Evolutionary conservation across 2,797 vertebrate genomes (phyloP).

Genomic region (Cirrhinus molitorella): DNA sequence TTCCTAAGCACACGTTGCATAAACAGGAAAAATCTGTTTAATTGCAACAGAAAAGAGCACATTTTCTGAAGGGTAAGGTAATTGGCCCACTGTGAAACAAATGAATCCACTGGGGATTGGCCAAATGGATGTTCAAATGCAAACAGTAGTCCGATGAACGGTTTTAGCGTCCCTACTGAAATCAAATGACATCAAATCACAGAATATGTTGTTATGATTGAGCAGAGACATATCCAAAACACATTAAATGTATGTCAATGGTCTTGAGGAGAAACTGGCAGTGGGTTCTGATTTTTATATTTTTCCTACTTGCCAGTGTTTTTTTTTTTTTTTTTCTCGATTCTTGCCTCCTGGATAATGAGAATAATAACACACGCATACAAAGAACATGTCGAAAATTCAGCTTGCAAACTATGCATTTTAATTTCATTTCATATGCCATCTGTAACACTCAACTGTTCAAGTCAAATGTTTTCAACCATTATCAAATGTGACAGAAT

Average conservation of each 20-base stretch:
- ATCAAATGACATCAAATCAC: constrained; percentile 94
- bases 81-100: constrained; percentile 95
- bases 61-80: constrained; percentile 88
- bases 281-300: constrained; percentile 63
- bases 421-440: not conserved
- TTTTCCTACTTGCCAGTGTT: not conserved
- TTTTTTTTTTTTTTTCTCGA: not conserved
- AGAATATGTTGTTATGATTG: constrained; percentile 91
- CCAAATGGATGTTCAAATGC: constrained; percentile 95
- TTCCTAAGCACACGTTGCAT: constrained; percentile 91
- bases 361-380: not conserved
- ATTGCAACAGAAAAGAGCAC: constrained; percentile 81
- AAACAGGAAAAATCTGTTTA: constrained; percentile 98
- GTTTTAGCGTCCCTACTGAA: constrained; percentile 86
- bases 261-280: constrained; percentile 43
- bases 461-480: not conserved
- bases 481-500: not conserved
- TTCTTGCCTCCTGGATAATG: not conserved
- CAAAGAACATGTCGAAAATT: not conserved
- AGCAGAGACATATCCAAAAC: constrained; percentile 84
- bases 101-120: constrained; percentile 92
- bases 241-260: constrained; percentile 78
- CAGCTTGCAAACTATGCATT: not conserved
- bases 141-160: constrained; percentile 91
- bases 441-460: not conserved